These are phyloP conservation scores for Lissocephala sabroskyi DNA, from an alignment of 2,888 invertebrate genomes.

Conservation along the genomic window DNA sequence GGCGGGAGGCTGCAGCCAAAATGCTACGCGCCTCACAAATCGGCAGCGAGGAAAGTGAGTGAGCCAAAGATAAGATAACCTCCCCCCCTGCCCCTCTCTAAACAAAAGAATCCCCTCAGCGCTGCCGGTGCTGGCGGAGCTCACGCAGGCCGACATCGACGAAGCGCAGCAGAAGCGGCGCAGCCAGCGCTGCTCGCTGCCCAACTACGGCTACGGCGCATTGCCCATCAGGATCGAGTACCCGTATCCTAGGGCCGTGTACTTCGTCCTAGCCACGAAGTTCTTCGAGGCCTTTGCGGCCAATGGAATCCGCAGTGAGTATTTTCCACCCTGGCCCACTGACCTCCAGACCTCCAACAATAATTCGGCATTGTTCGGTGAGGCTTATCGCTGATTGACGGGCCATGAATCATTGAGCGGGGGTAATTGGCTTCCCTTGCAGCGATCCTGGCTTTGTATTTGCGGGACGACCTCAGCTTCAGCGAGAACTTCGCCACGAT, in stretches of 20 bases:
- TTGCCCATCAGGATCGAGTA: slow-evolving; percentile 44
- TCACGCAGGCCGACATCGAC: slow-evolving; percentile 27
- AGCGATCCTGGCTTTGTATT: slow-evolving; percentile 79
- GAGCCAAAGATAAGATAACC: slow-evolving; percentile 26
- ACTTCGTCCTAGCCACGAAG: slow-evolving; percentile 68
- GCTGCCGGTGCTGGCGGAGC: slow-evolving; percentile 54
- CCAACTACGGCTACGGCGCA: slow-evolving; percentile 56
- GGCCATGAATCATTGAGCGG: neutral
- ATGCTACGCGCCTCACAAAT: slow-evolving; percentile 66
- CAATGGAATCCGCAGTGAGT: slow-evolving; percentile 71
- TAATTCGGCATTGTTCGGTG: slow-evolving; percentile 30
- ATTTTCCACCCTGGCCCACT: neutral
- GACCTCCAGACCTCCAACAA: slow-evolving; percentile 23
- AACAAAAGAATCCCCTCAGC: slow-evolving; percentile 43
- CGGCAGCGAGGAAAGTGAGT: slow-evolving; percentile 69
- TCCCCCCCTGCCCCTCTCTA: no score
- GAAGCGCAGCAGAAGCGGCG: slow-evolving; percentile 26
- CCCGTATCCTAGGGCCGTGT: slow-evolving; percentile 69
- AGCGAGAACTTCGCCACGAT: slow-evolving; percentile 74
- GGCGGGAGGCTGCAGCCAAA: slow-evolving; percentile 12
- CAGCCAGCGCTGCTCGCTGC: slow-evolving; percentile 29
- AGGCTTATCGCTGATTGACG: neutral
- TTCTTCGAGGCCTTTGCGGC: slow-evolving; percentile 72
- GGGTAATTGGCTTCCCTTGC: slow-evolving; percentile 37
- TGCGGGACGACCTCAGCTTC: slow-evolving; percentile 75